These are phyloP conservation scores for Limonius californicus DNA, from an alignment of 1,140 invertebrate species.

Conservation along the genomic window DNA sequence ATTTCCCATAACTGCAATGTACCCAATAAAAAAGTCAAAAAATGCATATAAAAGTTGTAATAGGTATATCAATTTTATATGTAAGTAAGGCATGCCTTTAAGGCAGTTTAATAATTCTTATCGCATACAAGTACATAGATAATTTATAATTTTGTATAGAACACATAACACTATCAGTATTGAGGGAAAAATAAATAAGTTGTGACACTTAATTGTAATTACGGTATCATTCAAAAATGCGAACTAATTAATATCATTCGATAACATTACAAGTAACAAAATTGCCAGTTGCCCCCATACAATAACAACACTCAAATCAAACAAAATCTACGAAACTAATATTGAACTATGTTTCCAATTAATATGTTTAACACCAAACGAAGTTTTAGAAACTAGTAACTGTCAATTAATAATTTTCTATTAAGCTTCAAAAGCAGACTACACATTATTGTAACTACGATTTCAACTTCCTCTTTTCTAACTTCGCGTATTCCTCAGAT, in stretches of 20 bases:
- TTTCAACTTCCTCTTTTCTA: not conserved
- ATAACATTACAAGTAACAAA: not conserved
- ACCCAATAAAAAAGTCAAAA: not conserved
- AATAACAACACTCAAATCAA: constrained; percentile 5
- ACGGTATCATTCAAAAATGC: not conserved
- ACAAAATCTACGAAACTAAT: not conserved
- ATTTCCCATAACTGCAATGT: not conserved
- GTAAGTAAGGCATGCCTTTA: constrained; percentile 40
- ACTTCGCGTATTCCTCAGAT: no score
- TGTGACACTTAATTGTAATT: constrained; percentile 12
- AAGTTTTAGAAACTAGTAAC: not conserved
- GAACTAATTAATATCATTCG: not conserved
- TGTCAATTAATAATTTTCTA: not conserved
- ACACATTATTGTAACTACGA: not conserved
- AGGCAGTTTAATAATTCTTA: constrained; percentile 19
- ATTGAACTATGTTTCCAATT: not conserved
- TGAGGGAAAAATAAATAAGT: not conserved
- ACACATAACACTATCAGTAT: not conserved
- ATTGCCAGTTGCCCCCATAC: constrained; percentile 8
- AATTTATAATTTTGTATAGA: not conserved
- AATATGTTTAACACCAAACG: not conserved
- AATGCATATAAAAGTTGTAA: constrained; percentile 8
- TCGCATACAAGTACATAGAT: not conserved
- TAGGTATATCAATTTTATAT: constrained; percentile 2
- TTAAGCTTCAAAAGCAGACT: not conserved